Percentiles rank a stretch among this genome's conserved stretches.
Conservation (phyloP, 1,140 invertebrate genomes). For the Nephila pilipes region DNA sequence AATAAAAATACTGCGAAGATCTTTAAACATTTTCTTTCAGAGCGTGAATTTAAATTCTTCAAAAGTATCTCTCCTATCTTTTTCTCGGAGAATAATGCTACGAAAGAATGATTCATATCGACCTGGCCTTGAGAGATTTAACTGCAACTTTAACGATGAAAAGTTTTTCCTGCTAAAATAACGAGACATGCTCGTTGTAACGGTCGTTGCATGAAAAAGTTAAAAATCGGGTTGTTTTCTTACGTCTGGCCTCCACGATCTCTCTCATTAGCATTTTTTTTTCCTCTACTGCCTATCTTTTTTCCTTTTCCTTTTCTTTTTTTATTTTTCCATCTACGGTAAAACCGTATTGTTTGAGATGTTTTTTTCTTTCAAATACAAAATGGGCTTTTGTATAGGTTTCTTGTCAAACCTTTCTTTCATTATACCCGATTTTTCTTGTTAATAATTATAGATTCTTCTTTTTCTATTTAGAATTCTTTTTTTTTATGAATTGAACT, state of each 20-base stretch:
- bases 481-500: not conserved
- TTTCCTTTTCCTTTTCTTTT: not conserved
- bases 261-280: slow-evolving; percentile 57
- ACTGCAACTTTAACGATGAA: slow-evolving; percentile 36
- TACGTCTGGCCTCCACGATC: not conserved
- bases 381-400: slow-evolving; percentile 52
- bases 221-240: slow-evolving; percentile 63
- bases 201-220: slow-evolving; percentile 32
- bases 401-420: slow-evolving; percentile 46
- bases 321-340: not conserved
- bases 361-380: not conserved
- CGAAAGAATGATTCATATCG: not conserved
- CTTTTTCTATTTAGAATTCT: not conserved
- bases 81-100: not conserved
- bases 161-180: slow-evolving; percentile 39
- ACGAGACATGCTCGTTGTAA: slow-evolving; percentile 5
- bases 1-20: not conserved
- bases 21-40: not conserved
- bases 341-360: not conserved
- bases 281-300: not conserved
- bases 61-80: not conserved
- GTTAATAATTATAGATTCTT: slow-evolving; percentile 50
- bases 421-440: slow-evolving; percentile 66
- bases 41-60: slow-evolving; percentile 2
- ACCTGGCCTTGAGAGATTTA: slow-evolving; percentile 7